These are phyloP conservation scores for Apodemia duryi DNA, from an alignment of 2,888 invertebrate genomes.

Conservation along the genomic window DNA sequence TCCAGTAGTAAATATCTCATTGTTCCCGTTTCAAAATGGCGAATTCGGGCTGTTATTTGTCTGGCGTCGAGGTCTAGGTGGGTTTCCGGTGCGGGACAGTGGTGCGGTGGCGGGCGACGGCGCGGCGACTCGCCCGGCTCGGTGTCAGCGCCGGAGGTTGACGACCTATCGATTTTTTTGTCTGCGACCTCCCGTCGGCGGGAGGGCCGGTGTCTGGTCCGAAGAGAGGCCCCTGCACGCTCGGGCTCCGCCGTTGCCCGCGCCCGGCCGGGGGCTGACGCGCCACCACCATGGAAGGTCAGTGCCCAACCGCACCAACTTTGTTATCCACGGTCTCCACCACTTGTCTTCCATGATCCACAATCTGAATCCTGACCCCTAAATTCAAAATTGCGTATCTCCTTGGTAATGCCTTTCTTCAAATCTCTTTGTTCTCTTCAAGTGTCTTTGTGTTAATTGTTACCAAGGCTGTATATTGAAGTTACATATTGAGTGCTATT, in stretches of 20 bases:
- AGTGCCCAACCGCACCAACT: slow-evolving; percentile 44
- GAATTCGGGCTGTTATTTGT: slow-evolving; percentile 55
- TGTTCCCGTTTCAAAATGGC: slow-evolving; percentile 80
- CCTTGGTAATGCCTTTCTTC: slow-evolving; percentile 20
- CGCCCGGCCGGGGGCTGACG: slow-evolving; percentile 33
- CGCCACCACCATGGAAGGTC: slow-evolving; percentile 48
- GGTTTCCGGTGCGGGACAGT: slow-evolving; percentile 35
- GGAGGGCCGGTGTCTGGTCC: slow-evolving; percentile 57
- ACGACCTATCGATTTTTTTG: slow-evolving; percentile 79
- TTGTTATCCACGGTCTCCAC: slow-evolving; percentile 36
- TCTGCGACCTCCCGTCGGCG: slow-evolving; percentile 70
- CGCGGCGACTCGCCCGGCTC: slow-evolving; percentile 57
- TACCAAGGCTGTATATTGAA: slow-evolving; percentile 14
- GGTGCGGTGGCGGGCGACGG: slow-evolving; percentile 41
- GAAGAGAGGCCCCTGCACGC: slow-evolving; percentile 35
- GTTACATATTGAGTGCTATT: slow-evolving; percentile 10
- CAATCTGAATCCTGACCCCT: slow-evolving; percentile 4
- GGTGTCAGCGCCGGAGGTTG: slow-evolving; percentile 66
- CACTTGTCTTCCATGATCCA: slow-evolving; percentile 15
- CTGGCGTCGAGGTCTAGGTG: slow-evolving; percentile 37
- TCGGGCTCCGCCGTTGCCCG: slow-evolving; percentile 31
- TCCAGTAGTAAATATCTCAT: slow-evolving; percentile 76
- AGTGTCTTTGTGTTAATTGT: slow-evolving; percentile 25
- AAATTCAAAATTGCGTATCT: slow-evolving; percentile 12
- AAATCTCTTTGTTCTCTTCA: slow-evolving; percentile 31